Conservation (phyloP, 2,888 invertebrate species). For the Trichopoda pennipes region DNA sequence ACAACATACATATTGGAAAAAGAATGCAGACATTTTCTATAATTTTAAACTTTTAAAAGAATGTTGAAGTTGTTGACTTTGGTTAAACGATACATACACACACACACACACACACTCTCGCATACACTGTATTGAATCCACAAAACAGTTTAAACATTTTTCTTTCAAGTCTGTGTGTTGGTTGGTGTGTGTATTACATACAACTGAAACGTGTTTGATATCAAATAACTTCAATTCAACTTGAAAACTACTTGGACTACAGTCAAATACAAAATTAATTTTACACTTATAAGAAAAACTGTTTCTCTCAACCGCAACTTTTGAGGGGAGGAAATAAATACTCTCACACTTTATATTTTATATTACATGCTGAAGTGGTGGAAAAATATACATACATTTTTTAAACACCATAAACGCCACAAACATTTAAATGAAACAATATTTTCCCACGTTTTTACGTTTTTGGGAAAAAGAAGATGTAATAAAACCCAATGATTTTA, state of each 20-base stretch:
- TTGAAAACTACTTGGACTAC: constrained; percentile 27
- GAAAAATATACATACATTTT: constrained; percentile 30
- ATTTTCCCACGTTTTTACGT: constrained; percentile 45
- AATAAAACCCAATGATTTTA: constrained; percentile 5
- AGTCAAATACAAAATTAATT: constrained; percentile 48
- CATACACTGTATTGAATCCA: background rate
- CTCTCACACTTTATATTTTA: constrained; percentile 9
- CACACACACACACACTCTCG: background rate
- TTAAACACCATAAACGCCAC: constrained; percentile 23
- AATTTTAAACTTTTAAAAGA: constrained; percentile 53
- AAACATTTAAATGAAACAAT: constrained; percentile 2
- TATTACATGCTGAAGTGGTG: background rate
- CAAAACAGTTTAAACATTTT: background rate
- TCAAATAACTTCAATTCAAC: constrained; percentile 56
- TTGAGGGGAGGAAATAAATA: constrained; percentile 26
- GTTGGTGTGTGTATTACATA: background rate
- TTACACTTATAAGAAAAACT: constrained; percentile 9
- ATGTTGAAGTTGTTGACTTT: constrained; percentile 67
- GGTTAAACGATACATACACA: constrained; percentile 43
- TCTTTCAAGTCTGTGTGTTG: background rate
- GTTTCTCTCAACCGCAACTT: background rate
- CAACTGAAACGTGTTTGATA: constrained; percentile 52
- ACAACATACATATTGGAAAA: constrained; percentile 24
- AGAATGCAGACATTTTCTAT: constrained; percentile 66
- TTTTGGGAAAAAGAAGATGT: constrained; percentile 10